Conservation (phyloP, 1,140 invertebrate species). For the Aethina tumida region DNA sequence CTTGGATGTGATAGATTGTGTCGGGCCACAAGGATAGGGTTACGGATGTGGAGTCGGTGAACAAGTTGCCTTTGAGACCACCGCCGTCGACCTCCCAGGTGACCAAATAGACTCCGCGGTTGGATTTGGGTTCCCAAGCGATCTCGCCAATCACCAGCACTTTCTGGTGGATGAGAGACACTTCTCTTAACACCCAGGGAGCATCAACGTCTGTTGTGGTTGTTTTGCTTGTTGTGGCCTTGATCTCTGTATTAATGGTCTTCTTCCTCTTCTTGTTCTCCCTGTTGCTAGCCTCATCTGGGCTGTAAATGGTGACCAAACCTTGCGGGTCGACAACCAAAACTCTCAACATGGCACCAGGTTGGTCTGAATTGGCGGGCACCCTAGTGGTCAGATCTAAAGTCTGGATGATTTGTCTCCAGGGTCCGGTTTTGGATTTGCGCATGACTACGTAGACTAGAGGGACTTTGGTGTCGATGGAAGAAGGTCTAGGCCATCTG, state of each 20-base stretch:
- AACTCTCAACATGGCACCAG: conserved; percentile 49
- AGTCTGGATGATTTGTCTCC: conserved; percentile 56
- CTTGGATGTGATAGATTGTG: conserved; percentile 70
- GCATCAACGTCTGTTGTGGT: conserved; percentile 38
- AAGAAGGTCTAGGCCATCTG: conserved; percentile 48
- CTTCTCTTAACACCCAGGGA: conserved; percentile 51
- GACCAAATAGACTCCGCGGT: conserved; percentile 58
- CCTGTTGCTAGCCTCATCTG: conserved; percentile 39
- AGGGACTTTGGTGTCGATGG: conserved; percentile 36
- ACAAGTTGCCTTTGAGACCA: conserved; percentile 72
- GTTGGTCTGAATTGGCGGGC: conserved; percentile 41
- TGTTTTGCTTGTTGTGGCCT: conserved; percentile 45
- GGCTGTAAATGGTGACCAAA: conserved; percentile 56
- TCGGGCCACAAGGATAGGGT: conserved; percentile 70
- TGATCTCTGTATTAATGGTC: conserved; percentile 47
- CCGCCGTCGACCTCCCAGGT: conserved; percentile 76
- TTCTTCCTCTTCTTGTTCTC: conserved; percentile 37
- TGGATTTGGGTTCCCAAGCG: conserved; percentile 57
- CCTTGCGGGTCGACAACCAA: conserved; percentile 54
- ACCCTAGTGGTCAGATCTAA: conserved; percentile 47
- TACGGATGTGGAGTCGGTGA: conserved; percentile 66
- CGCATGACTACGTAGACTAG: conserved; percentile 62
- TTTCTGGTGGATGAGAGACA: conserved; percentile 59
- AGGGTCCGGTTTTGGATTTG: conserved; percentile 46
- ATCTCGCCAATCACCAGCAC: conserved; percentile 65